Base-by-base conservation (phyloP, 2,888 invertebrate species). In the Acanthosoma haemorrhoidale region DNA sequence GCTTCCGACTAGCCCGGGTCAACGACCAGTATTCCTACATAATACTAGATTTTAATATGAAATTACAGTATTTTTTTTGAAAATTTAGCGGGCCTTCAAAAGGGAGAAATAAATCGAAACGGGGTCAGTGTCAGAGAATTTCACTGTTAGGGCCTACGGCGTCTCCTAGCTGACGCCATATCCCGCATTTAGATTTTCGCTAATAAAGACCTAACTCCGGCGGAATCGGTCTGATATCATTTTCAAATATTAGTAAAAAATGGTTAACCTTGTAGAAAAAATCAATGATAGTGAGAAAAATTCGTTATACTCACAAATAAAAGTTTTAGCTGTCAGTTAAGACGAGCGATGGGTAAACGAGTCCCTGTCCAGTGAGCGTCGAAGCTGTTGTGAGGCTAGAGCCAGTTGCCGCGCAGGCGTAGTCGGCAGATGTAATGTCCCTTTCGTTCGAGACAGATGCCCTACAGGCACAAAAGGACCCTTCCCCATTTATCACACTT, bases 91-190 rank as follows among this genome's bases (percentile, higher is more conserved):
- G 8, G 25, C 3, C 4, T 18, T 39, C 15, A 34, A 32, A 66
- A 15, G 61, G 43, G 9, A 21, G 18, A 69, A 71, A 36, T 61
- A 18, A 51, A 57, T 38, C 25, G 13, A 25, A 21, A 29, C 21
- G 68, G 18, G 25, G 36, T 59, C 29, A 13, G 9, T 8, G 21
- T 63, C 29, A n/a, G 32, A 29, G 39, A 59, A 34, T 43, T 43
- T 11, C 29, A 36, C 18, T 18, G 25, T n/a, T 15, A 18, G 31
- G 32, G n/a, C 36, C 31, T 39, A 58, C 67, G 72, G 69, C 72
- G 67, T 72, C 72, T 66, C 61, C 64, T n/a, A 6, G 58, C 63
- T 51, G 72, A 72, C 72, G 72, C 72, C 72, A 72, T 72, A 72
- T 32, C 72, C 58, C 66, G 41, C 16, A 57, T 60, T 61, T 57